These are phyloP conservation scores for Phrynocephalus versicolor DNA, from an alignment of 2,113 vertebrate genomes.

Conservation along the genomic window DNA sequence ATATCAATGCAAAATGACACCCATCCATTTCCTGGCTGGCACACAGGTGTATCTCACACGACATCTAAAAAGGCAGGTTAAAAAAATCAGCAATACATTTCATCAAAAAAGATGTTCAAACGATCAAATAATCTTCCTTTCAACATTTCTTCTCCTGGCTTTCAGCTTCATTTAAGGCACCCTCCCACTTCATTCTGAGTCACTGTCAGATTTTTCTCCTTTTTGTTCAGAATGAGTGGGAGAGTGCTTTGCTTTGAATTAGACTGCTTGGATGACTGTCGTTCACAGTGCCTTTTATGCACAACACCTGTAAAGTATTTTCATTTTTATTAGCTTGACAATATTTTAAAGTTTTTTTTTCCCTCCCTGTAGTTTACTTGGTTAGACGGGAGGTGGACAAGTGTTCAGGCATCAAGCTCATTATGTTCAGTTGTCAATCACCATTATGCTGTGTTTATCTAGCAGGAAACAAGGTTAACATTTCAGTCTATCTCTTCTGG, in stretches of 20 bases:
- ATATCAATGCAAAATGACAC: slow-evolving; percentile 31
- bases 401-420: slow-evolving; percentile 19
- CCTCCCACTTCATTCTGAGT: slow-evolving; percentile 39
- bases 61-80: slow-evolving; percentile 41
- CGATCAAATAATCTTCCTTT: slow-evolving; percentile 36
- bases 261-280: slow-evolving; percentile 30
- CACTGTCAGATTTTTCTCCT: slow-evolving; percentile 30
- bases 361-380: slow-evolving; percentile 40
- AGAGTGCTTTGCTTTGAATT: slow-evolving; percentile 48
- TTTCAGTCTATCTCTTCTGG: neutral
- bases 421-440: slow-evolving; percentile 34
- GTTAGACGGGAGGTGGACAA: slow-evolving; percentile 33
- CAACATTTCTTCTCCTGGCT: slow-evolving; percentile 10
- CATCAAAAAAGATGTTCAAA: slow-evolving; percentile 10
- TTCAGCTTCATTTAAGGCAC: slow-evolving; percentile 42
- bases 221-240: slow-evolving; percentile 28
- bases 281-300: slow-evolving; percentile 13
- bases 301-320: slow-evolving; percentile 45
- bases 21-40: neutral
- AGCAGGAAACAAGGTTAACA: neutral
- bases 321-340: slow-evolving; percentile 35
- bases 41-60: slow-evolving; percentile 21
- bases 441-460: slow-evolving; percentile 2
- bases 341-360: slow-evolving; percentile 8
- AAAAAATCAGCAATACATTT: slow-evolving; percentile 32